Base-by-base conservation (phyloP, 1,140 invertebrate genomes). In the Zaprionus tsacasi region DNA sequence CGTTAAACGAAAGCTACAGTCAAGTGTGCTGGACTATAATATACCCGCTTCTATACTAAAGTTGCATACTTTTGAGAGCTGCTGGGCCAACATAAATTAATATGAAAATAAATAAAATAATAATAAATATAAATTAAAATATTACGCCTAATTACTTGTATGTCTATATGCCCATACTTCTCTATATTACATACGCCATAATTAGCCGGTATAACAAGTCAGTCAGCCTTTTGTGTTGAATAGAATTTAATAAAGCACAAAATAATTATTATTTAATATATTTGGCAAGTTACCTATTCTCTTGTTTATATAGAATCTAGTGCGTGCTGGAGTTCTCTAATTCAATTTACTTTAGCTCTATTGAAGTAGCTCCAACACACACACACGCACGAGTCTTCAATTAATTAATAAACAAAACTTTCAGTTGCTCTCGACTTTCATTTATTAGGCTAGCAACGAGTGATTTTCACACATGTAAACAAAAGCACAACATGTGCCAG, bases 391-490 rank as follows among this genome's bases (percentile, higher is more conserved):
- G 76, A 82, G 63, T 67, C 83, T 79, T 70, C 80, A 87, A 89
- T 88, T 88, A 88, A 88, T 88, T 88, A 88, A 89, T 88, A 88
- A 88, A 89, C 85, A 89, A 80, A 87, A 87, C 77, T 88, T 87
- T 87, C 40, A 54, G 63, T 35, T 33, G 33, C 56, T 80, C 56
- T 78, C 72, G 56, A 76, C 56, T 76, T 56, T 76, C 57, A 66
- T 72, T 66, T 56, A 48, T 75, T 75, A 70, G 40, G 58, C 59
- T 50, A 35, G 48, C 40, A 45, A 45, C 40, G 58, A 70, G 71
- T 57, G 40, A 40, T 70, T 63, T 57, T 5, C 7, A 33, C 15
- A 25, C 33, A 36, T 38, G 58, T 56, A 70, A 61, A 61, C 33
- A 56, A 69, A 40, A 38, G 30, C 45, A 43, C 50, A 30, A 25